Percentiles rank a stretch among this genome's conserved stretches.
phyloP scores from a whole-genome alignment of 1,140 invertebrate genomes.

The Drosophila willistoni region DNA sequence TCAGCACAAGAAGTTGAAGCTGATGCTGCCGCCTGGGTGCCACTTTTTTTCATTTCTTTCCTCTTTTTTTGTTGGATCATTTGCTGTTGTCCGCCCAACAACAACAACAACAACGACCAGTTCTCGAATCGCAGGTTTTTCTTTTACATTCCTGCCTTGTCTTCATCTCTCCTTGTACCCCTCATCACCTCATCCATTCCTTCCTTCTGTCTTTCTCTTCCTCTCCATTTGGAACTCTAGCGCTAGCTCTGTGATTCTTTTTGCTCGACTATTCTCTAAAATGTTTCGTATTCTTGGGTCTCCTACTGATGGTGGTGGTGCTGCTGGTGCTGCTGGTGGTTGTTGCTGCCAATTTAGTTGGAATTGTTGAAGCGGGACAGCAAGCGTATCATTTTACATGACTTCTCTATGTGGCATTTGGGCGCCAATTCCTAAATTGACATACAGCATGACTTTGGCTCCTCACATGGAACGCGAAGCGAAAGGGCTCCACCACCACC shows the following conservation, averaged over 20 bases:
- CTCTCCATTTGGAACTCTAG: neutral
- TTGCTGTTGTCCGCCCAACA: slow-evolving; percentile 50
- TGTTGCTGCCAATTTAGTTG: slow-evolving; percentile 55
- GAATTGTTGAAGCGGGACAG: slow-evolving; percentile 64
- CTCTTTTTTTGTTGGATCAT: slow-evolving; percentile 18
- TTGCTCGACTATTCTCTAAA: slow-evolving; percentile 66
- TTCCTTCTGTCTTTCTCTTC: slow-evolving; percentile 24
- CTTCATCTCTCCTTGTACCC: slow-evolving; percentile 21
- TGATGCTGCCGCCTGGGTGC: slow-evolving; percentile 64
- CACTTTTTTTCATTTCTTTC: slow-evolving; percentile 62
- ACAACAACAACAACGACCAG: slow-evolving; percentile 47
- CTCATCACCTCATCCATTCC: slow-evolving; percentile 16
- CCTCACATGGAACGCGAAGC: slow-evolving; percentile 25
- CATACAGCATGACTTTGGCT: slow-evolving; percentile 40
- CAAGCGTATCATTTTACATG: slow-evolving; percentile 71
- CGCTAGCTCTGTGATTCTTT: slow-evolving; percentile 38
- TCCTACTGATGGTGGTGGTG: slow-evolving; percentile 15
- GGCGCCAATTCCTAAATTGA: slow-evolving; percentile 78
- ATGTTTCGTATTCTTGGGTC: slow-evolving; percentile 22
- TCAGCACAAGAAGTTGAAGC: slow-evolving; percentile 34
- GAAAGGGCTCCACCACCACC: slow-evolving; percentile 29
- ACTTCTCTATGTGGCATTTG: slow-evolving; percentile 77
- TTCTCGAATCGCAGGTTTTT: slow-evolving; percentile 71
- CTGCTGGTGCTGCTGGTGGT: slow-evolving; percentile 16
- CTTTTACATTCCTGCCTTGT: slow-evolving; percentile 59